These are phyloP conservation scores for Parthenolecanium corni DNA, from an alignment of 2,888 invertebrate species.

Conservation along the genomic window DNA sequence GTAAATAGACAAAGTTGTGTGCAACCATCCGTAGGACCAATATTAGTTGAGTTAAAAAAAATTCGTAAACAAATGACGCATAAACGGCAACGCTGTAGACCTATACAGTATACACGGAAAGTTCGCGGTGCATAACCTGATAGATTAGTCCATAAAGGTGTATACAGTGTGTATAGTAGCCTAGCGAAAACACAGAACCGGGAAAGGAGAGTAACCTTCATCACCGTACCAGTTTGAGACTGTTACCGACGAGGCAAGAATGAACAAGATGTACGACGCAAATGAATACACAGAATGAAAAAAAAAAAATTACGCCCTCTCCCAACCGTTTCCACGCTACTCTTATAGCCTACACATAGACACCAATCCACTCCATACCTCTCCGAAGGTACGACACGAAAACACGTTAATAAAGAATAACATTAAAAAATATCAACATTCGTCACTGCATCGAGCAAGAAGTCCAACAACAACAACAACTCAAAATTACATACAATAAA, in stretches of 20 bases:
- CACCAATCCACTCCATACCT: too few relatives aligned
- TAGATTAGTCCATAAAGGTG: not conserved
- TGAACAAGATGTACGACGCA: slow-evolving; percentile 3
- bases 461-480: not conserved
- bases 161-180: not conserved
- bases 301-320: not conserved
- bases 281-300: not conserved
- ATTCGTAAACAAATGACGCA: not conserved
- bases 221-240: slow-evolving; percentile 28
- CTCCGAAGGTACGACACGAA: not conserved
- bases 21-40: too few relatives aligned
- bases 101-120: not conserved
- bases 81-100: not conserved
- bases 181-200: slow-evolving; percentile 3
- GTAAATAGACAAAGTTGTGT: too few relatives aligned
- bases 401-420: not conserved
- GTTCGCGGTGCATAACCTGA: not conserved
- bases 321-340: not conserved
- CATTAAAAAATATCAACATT: not conserved
- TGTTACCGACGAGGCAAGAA: slow-evolving; percentile 18
- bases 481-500: not conserved
- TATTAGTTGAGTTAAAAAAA: too few relatives aligned
- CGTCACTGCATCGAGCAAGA: not conserved
- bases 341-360: not conserved
- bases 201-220: slow-evolving; percentile 24